Conservation (phyloP, 2,888 invertebrate genomes). For the Euzophera pinguis region DNA sequence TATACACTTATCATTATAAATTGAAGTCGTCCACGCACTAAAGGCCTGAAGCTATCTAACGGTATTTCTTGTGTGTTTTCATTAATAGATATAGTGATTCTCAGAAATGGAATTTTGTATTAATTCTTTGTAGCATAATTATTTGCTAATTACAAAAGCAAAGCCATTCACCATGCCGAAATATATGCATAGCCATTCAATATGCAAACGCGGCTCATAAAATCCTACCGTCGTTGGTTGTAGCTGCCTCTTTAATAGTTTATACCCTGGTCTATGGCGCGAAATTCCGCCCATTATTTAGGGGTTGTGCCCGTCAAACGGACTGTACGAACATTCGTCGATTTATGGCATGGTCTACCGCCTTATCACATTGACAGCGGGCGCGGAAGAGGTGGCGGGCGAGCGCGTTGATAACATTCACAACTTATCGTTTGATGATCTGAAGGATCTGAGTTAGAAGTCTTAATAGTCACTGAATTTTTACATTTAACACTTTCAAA, state of each 20-base stretch:
- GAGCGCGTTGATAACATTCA: not conserved
- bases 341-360: constrained; percentile 45
- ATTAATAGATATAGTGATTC: no score
- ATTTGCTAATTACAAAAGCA: constrained; percentile 33
- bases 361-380: not conserved
- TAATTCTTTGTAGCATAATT: no score
- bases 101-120: no score
- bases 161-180: constrained; percentile 35
- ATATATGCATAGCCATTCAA: constrained; percentile 34
- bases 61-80: no score
- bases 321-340: constrained; percentile 42
- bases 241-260: constrained; percentile 55
- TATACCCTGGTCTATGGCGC: constrained; percentile 55
- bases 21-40: no score
- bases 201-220: constrained; percentile 55
- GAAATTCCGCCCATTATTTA: constrained; percentile 63
- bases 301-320: constrained; percentile 51
- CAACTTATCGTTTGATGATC: no score
- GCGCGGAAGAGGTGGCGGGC: not conserved
- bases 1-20: no score
- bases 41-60: no score
- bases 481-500: no score
- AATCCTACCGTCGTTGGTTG: constrained; percentile 42
- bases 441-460: no score
- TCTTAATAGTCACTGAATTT: no score